phyloP scores from a whole-genome alignment of 2,888 invertebrate species.

The Archaeoteleia sp. region DNA sequence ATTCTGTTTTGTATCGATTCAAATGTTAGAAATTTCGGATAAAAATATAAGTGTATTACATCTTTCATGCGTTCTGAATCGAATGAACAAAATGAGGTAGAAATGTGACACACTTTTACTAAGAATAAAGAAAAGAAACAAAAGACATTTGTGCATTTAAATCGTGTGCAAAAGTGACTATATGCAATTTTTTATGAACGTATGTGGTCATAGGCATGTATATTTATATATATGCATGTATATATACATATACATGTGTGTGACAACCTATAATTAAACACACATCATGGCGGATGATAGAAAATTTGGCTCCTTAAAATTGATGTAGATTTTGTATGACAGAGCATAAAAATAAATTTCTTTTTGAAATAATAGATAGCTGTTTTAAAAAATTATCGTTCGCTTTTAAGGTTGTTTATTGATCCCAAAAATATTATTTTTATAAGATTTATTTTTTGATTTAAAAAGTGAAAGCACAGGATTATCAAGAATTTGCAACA shows the following conservation, averaged over 20 bases:
- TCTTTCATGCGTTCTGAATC: constrained; percentile 7
- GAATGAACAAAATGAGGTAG: constrained; percentile 54
- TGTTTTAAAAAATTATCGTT: constrained; percentile 3
- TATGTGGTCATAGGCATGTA: constrained; percentile 6
- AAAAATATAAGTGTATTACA: constrained; percentile 17
- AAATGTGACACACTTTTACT: constrained; percentile 56
- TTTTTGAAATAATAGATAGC: constrained; percentile 59
- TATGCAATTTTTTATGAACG: constrained; percentile 13
- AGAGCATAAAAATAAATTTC: constrained; percentile 68
- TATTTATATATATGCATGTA: constrained; percentile 5
- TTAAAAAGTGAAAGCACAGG: neutral
- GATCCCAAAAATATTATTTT: no score
- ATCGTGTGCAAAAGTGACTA: neutral
- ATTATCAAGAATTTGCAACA: no score
- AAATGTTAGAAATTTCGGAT: neutral
- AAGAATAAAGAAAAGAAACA: no score
- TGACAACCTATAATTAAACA: neutral
- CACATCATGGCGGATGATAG: constrained; percentile 27
- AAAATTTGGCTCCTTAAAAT: constrained; percentile 56
- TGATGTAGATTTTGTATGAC: constrained; percentile 69
- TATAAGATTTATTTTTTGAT: neutral
- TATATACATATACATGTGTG: neutral
- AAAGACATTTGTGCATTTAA: neutral
- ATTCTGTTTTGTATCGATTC: constrained; percentile 17
- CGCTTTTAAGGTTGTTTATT: no score